Base-by-base conservation (phyloP, 2,797 vertebrate genomes). In the Oreonectes daqikongensis region DNA sequence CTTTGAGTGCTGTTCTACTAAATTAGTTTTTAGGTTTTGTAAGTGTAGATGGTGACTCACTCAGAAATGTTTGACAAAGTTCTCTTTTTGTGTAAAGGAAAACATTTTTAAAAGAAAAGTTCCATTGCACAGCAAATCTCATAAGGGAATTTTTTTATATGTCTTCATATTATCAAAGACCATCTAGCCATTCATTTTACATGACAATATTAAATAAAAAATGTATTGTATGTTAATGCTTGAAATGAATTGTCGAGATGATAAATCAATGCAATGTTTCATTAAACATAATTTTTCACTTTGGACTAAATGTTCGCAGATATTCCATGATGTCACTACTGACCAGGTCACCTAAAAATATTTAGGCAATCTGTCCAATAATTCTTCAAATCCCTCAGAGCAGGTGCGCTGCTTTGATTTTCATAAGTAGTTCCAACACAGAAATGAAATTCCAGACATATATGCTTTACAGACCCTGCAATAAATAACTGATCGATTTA, bases 401-500 rank as follows among this genome's bases (percentile, higher is more conserved):
- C 20, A 70, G 42, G 61, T 69, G 48, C 28, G 5, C 42, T 59
- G 35, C 65, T 77, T 71, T 78, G 61, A 72, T 52, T 69, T 38
- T 70, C 26, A 69, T n/a, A 82, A 78, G 48, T 28, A 79, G 66
- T 40, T 55, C 53, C 75, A 79, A 68, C 65, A 66, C 77, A 72
- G 71, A 85, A 85, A 82, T 73, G 14, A 68, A 81, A 81, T 77
- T 78, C 65, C 70, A 84, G 61, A 5, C 76, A 32, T 76, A 32
- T 76, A 69, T 76, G 84, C 57, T 85, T 87, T 82, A 80, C 65
- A 79, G 30, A 53, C 69, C 7, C 22, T 59, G 48, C 38, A 53
- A 80, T 85, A 79, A 81, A 85, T 68, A 72, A 18, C 30, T 83
- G 77, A 86, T 66, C 85, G 83, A 87, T 88, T 90, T 85, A 84